These are phyloP conservation scores for Andrena marginata DNA, from an alignment of 2,888 invertebrate genomes.

Conservation along the genomic window DNA sequence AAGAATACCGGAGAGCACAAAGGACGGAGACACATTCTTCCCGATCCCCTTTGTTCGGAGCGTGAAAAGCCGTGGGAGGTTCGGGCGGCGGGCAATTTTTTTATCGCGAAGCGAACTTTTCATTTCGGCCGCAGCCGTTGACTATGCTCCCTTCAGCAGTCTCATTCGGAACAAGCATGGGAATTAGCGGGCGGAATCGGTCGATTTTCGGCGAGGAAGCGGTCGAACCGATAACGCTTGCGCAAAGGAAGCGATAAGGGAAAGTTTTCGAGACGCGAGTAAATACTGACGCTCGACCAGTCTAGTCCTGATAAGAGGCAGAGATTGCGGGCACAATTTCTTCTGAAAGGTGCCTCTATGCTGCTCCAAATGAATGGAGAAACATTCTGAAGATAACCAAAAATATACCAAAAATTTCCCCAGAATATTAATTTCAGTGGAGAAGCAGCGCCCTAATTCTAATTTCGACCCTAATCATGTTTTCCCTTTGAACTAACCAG, in stretches of 20 bases:
- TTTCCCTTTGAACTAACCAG: background rate
- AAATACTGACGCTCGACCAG: background rate
- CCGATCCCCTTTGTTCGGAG: constrained; percentile 43
- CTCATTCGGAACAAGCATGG: background rate
- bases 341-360: background rate
- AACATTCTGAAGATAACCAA: too few species aligned
- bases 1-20: constrained; percentile 40
- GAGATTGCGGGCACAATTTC: background rate
- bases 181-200: constrained; percentile 16
- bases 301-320: background rate
- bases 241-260: constrained; percentile 5
- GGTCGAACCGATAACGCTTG: constrained; percentile 15
- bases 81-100: constrained; percentile 53
- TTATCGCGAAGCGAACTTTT: constrained; percentile 37
- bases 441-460: too few species aligned
- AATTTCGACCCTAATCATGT: background rate
- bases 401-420: background rate
- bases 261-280: constrained; percentile 2
- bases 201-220: constrained; percentile 18
- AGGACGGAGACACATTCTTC: constrained; percentile 39
- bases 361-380: too few species aligned
- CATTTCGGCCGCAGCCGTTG: constrained; percentile 18
- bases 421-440: background rate
- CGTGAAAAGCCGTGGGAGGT: constrained; percentile 47
- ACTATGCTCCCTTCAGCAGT: background rate